Evolutionary conservation across 2,797 vertebrate species (phyloP).

Genomic region (Gephyroberyx darwinii): DNA sequence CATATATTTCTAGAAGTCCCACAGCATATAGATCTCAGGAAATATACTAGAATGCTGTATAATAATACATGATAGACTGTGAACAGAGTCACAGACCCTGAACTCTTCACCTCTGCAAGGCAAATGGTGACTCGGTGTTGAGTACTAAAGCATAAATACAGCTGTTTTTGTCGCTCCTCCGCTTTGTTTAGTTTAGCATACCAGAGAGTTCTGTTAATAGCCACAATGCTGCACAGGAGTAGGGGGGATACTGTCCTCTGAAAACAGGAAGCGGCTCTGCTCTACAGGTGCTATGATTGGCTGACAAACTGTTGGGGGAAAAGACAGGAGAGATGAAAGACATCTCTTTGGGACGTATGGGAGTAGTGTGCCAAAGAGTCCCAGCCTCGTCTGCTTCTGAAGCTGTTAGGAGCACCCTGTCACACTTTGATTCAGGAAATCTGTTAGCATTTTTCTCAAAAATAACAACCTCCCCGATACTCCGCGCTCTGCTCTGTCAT

Average conservation of each 20-base stretch:
- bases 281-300: slow-evolving; percentile 62
- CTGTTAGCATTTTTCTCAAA: slow-evolving; percentile 74
- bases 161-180: slow-evolving; percentile 61
- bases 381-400: slow-evolving; percentile 35
- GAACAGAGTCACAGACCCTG: slow-evolving; percentile 36
- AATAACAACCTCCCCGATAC: slow-evolving; percentile 68
- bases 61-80: slow-evolving; percentile 24
- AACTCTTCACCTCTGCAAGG: slow-evolving; percentile 53
- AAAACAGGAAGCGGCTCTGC: slow-evolving; percentile 65
- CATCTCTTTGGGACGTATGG: slow-evolving; percentile 40
- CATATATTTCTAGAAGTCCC: slow-evolving; percentile 17
- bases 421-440: slow-evolving; percentile 73
- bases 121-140: slow-evolving; percentile 27
- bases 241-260: background rate
- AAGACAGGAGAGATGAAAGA: slow-evolving; percentile 53
- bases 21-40: slow-evolving; percentile 24
- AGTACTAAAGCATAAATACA: slow-evolving; percentile 46
- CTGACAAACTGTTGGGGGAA: slow-evolving; percentile 17
- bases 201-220: slow-evolving; percentile 54
- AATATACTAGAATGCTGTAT: slow-evolving; percentile 18
- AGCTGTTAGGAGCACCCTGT: slow-evolving; percentile 45
- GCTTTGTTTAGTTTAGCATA: slow-evolving; percentile 54
- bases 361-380: slow-evolving; percentile 38
- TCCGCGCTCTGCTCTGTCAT: slow-evolving; percentile 72
- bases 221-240: slow-evolving; percentile 21